Base-by-base conservation (phyloP, 2,888 invertebrate species). In the Agonopterix subpropinquella region DNA sequence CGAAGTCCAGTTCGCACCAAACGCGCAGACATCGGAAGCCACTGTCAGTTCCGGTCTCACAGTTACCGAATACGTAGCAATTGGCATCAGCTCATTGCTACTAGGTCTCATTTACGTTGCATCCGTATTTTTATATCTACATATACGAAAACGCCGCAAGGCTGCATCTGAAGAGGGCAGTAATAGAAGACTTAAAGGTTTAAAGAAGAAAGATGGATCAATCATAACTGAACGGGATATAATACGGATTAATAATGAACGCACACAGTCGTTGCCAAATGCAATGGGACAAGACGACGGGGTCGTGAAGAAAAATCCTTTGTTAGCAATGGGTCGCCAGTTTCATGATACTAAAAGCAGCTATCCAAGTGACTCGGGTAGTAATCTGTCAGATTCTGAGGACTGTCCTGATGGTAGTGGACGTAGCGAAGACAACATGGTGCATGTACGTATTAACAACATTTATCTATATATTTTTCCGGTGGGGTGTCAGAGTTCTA, bases 71-170 rank as follows among this genome's bases (percentile, higher is more conserved):
- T 96, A 96, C 65, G 91, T 95, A 13, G 95, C 95, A 0, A 95
- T 96, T 51, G 96, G 94, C 36, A 90, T 95, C 44, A 95, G 95
- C 62, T 94, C 96, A 11, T 88, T 96, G 11, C 87, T 96, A n/a
- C 86, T 96, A n/a, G 96, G 95, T 0, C 89, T 96, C 36, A 94
- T 96, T 61, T 96, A 96, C 77, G 94, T 96, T 11, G 94, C 95
- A 0, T 96, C 96, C 4, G 94, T 96, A 15, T 93, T 95, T 53
- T 89, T 96, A 10, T 96, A 95, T 70, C 75, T 96, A 44, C 94
- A 95, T 71, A 91, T 95, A 56, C 90, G 94, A 62, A 94, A 92
- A 75, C 89, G 92, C 41, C 90, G 92, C 58, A 82, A 71, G 68
- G 87, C 67, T 59, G 70, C 88, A 58, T 77, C 89, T 54, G 70